A percentile compares a stretch with the other conserved stretches of the same genome.
These are phyloP conservation scores for Gnatocerus cornutus DNA, from an alignment of 2,888 invertebrate genomes.

Conservation along the genomic window DNA sequence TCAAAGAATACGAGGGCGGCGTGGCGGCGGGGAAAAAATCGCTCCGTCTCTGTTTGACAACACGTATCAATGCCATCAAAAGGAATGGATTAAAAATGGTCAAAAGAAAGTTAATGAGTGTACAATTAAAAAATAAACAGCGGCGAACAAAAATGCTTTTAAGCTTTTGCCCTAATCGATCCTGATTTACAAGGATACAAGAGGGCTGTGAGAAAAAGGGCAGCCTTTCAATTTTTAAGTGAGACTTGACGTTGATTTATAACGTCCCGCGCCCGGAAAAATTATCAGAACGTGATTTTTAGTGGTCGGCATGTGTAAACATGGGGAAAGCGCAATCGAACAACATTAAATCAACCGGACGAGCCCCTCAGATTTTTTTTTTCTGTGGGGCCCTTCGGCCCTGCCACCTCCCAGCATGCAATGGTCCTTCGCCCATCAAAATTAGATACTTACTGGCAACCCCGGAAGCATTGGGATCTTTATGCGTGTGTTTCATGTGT, in stretches of 20 bases:
- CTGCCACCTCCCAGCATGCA: conserved; percentile 1
- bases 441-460: conserved; percentile 86
- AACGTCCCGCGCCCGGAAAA: conserved; percentile 39
- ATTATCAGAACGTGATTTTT: conserved; percentile 20
- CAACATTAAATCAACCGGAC: conserved; percentile 14
- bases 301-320: conserved; percentile 7
- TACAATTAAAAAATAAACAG: conserved; percentile 65
- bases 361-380: too few relatives aligned
- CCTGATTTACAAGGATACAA: conserved; percentile 56
- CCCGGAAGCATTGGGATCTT: conserved; percentile 91
- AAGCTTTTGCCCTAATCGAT: conserved; percentile 60
- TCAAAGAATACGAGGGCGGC: conserved; percentile 20
- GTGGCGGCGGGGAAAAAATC: conserved; percentile 18
- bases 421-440: conserved; percentile 38
- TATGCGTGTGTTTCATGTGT: conserved; percentile 96
- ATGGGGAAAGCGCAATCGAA: conserved; percentile 40
- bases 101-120: conserved; percentile 54
- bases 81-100: conserved; percentile 22
- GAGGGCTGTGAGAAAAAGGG: conserved; percentile 59
- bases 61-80: conserved; percentile 25
- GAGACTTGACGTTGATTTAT: conserved; percentile 65
- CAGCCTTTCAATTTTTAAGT: conserved; percentile 64
- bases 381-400: too few relatives aligned
- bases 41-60: conserved; percentile 10
- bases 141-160: conserved; percentile 65